These are phyloP conservation scores for Dysmachus trigonus DNA, from an alignment of 2,888 invertebrate species.

Conservation along the genomic window DNA sequence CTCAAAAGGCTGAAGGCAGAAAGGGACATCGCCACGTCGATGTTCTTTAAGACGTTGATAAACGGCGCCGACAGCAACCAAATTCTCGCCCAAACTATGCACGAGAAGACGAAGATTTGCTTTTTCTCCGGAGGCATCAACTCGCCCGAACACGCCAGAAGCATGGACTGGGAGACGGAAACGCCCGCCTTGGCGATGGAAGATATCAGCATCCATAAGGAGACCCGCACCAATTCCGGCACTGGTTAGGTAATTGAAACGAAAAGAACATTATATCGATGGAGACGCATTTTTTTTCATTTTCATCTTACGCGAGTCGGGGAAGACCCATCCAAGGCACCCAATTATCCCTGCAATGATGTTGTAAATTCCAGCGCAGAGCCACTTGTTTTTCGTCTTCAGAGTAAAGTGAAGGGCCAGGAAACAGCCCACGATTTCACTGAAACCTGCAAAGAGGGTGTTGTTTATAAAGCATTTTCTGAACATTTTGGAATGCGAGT, in stretches of 20 bases:
- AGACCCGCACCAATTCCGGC: conserved; percentile 57
- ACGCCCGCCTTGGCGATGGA: conserved; percentile 63
- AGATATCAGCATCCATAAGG: conserved; percentile 62
- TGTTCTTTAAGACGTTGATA: conserved; percentile 60
- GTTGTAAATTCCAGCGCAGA: conserved; percentile 61
- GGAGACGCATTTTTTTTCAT: not conserved
- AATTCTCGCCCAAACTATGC: conserved; percentile 62
- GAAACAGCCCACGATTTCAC: conserved; percentile 64
- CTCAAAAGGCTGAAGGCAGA: conserved; percentile 59
- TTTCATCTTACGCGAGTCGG: conserved; percentile 57
- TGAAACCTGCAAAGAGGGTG: conserved; percentile 56
- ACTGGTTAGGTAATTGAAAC: conserved; percentile 52
- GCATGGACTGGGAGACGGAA: conserved; percentile 63
- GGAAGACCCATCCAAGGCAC: conserved; percentile 62
- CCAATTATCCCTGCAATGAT: conserved; percentile 62
- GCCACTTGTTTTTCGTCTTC: conserved; percentile 63
- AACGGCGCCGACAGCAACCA: conserved; percentile 63
- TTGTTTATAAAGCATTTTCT: not conserved
- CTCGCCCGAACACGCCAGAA: conserved; percentile 63
- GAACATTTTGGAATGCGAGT: too few relatives aligned
- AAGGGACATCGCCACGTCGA: conserved; percentile 60
- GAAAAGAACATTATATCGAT: conserved; percentile 14
- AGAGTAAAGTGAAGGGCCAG: conserved; percentile 62
- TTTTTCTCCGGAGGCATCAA: conserved; percentile 61
- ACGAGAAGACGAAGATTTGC: conserved; percentile 61